Conservation (phyloP, 2,797 vertebrate species). For the Channa striata region DNA sequence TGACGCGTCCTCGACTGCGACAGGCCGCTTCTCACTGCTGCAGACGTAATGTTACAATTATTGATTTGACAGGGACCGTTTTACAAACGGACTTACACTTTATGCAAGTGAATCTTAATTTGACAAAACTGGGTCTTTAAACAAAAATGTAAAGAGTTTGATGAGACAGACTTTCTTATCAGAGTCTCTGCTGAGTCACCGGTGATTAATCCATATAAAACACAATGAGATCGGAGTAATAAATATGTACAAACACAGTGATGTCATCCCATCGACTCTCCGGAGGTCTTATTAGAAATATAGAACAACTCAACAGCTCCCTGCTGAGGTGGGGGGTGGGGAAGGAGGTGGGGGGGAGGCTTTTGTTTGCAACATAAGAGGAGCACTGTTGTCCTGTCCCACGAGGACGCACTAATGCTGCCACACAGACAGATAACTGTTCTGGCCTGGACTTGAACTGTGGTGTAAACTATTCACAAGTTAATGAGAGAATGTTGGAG, state of each 20-base stretch:
- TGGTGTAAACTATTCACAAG: too few species aligned
- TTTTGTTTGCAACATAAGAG: constrained; percentile 48
- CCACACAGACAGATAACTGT: background rate
- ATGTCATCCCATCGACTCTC: background rate
- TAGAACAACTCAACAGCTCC: background rate
- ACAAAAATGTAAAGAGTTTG: too few species aligned
- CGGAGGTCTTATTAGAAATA: constrained; percentile 7
- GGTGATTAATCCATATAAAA: background rate
- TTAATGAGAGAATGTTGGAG: too few species aligned
- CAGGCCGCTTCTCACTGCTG: too few species aligned
- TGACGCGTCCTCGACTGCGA: too few species aligned
- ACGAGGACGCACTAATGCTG: background rate
- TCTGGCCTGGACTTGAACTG: too few species aligned
- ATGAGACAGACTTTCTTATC: background rate
- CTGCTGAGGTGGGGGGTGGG: background rate
- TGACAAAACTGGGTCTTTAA: too few species aligned
- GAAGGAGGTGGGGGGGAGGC: constrained; percentile 1
- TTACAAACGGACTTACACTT: too few species aligned
- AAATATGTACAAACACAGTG: constrained; percentile 5
- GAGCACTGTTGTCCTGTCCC: constrained; percentile 36
- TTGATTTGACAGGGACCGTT: too few species aligned
- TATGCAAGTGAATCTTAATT: background rate
- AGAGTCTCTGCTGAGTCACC: background rate
- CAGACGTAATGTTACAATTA: too few species aligned
- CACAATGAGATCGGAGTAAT: background rate